These are phyloP conservation scores for Ametastegia equiseti DNA, from an alignment of 2,888 invertebrate species.

Conservation along the genomic window DNA sequence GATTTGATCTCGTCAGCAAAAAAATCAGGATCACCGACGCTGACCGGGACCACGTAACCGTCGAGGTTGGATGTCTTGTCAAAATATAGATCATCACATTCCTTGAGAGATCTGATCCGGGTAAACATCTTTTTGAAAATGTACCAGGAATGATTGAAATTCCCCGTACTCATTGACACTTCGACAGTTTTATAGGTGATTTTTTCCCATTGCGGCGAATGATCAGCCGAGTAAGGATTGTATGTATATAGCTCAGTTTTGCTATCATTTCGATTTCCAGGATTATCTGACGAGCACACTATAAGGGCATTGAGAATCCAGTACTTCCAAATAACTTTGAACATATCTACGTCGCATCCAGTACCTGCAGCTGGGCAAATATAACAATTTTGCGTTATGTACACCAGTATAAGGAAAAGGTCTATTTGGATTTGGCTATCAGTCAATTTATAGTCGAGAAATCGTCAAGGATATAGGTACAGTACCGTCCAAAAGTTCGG, in stretches of 20 bases:
- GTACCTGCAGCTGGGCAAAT: not conserved
- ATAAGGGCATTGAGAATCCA: not conserved
- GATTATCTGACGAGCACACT: not conserved
- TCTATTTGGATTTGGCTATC: too few relatives aligned
- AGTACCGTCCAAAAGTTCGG: too few relatives aligned
- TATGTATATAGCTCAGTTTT: not conserved
- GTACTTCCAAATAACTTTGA: not conserved
- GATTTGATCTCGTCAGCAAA: too few relatives aligned
- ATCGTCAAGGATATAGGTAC: too few relatives aligned
- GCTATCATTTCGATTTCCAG: not conserved
- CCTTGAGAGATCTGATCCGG: not conserved
- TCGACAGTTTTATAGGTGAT: not conserved
- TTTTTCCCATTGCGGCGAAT: not conserved
- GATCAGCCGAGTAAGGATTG: not conserved
- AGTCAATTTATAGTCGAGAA: too few relatives aligned
- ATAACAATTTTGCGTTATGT: too few relatives aligned
- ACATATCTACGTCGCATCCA: not conserved
- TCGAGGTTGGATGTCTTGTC: not conserved
- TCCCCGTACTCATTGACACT: not conserved
- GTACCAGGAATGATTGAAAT: conserved; percentile 4
- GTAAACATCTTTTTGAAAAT: not conserved
- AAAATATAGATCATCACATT: not conserved
- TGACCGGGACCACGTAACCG: not conserved
- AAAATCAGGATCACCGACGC: not conserved
- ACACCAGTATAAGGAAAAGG: too few relatives aligned